Percentiles rank a stretch among this genome's conserved stretches.
These are phyloP conservation scores for Tetropium fuscum DNA, from an alignment of 2,888 invertebrate genomes.

Conservation along the genomic window DNA sequence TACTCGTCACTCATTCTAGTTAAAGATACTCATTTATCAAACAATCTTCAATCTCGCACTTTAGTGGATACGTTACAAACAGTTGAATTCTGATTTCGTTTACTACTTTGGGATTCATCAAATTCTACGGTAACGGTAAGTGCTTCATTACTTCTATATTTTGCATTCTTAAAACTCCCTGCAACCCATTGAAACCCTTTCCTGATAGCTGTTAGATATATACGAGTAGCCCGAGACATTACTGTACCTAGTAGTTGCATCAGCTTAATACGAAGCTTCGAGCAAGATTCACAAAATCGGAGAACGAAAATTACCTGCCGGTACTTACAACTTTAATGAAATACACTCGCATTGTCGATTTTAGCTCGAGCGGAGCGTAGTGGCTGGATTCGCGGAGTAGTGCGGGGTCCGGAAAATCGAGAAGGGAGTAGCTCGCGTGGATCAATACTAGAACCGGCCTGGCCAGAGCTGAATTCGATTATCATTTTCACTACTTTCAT, in stretches of 20 bases:
- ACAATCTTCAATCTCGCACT: slow-evolving; percentile 54
- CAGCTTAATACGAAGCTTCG: no score
- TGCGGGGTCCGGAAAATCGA: slow-evolving; percentile 50
- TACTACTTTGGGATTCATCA: slow-evolving; percentile 46
- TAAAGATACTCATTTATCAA: slow-evolving; percentile 51
- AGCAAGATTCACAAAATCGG: no score
- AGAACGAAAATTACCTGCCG: no score
- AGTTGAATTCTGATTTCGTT: slow-evolving; percentile 52
- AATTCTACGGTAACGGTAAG: slow-evolving; percentile 49
- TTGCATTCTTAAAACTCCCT: slow-evolving; percentile 2
- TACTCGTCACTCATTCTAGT: slow-evolving; percentile 53
- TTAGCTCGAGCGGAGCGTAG: slow-evolving; percentile 27
- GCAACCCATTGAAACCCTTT: no score
- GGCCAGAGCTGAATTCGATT: slow-evolving; percentile 58
- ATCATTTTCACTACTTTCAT: slow-evolving; percentile 47
- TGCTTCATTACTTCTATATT: slow-evolving; percentile 29
- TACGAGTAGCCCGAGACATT: no score
- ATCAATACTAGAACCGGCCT: slow-evolving; percentile 64
- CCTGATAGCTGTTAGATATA: no score
- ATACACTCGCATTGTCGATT: slow-evolving; percentile 13
- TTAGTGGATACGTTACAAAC: slow-evolving; percentile 56
- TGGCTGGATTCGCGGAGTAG: slow-evolving; percentile 41
- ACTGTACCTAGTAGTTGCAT: no score
- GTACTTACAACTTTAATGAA: slow-evolving; percentile 7
- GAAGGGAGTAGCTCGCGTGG: slow-evolving; percentile 58